phyloP scores from a whole-genome alignment of 2,888 invertebrate species.

The Drepana falcataria region DNA sequence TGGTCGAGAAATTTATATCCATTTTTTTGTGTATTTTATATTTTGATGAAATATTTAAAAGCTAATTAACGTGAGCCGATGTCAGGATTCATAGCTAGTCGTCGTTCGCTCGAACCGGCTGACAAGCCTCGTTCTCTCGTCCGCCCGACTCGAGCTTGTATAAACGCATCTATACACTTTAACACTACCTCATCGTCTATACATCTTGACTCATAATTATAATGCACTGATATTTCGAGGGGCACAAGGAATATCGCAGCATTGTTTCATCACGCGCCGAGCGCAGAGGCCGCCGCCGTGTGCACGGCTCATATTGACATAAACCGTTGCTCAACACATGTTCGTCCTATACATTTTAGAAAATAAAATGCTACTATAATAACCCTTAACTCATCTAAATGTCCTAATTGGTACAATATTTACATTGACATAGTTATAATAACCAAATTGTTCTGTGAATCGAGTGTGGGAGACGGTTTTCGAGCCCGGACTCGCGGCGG shows the following conservation, averaged over 20 bases:
- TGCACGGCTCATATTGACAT: slow-evolving; percentile 29
- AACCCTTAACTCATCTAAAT: slow-evolving; percentile 64
- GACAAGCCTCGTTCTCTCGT: slow-evolving; percentile 52
- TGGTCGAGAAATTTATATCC: slow-evolving; percentile 78
- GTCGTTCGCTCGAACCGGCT: slow-evolving; percentile 75
- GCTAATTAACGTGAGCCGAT: slow-evolving; percentile 79
- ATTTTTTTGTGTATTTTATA: slow-evolving; percentile 79
- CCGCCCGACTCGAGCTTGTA: slow-evolving; percentile 68
- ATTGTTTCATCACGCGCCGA: slow-evolving; percentile 50
- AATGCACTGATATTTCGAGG: slow-evolving; percentile 75
- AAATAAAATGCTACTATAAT: slow-evolving; percentile 69
- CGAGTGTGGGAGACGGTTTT: slow-evolving; percentile 50
- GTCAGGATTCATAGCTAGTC: slow-evolving; percentile 79
- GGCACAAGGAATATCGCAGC: slow-evolving; percentile 77
- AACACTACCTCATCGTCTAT: slow-evolving; percentile 69
- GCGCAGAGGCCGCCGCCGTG: slow-evolving; percentile 42
- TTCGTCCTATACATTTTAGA: slow-evolving; percentile 49
- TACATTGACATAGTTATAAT: slow-evolving; percentile 67
- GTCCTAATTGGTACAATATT: slow-evolving; percentile 72
- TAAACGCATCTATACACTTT: slow-evolving; percentile 71
- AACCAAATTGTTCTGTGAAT: slow-evolving; percentile 69
- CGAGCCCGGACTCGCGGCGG: slow-evolving; percentile 45
- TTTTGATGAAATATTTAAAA: slow-evolving; percentile 79
- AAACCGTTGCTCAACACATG: slow-evolving; percentile 23
- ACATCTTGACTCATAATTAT: slow-evolving; percentile 65